Percentiles rank a stretch among this genome's conserved stretches.
phyloP scores from a whole-genome alignment of 2,113 vertebrate genomes.

The Trematocara macrostoma region DNA sequence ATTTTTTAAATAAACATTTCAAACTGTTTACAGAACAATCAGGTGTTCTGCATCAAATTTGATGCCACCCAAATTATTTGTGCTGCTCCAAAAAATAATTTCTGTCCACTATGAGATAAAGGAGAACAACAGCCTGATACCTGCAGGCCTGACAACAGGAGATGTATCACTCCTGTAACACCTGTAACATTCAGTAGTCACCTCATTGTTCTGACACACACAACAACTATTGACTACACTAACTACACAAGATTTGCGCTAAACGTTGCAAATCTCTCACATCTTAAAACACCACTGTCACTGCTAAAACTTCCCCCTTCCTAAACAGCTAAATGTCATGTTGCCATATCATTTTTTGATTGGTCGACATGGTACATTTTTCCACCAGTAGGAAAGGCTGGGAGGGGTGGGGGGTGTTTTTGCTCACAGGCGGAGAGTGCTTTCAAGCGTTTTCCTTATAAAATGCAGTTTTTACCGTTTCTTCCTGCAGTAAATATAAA shows the following conservation, averaged over 20 bases:
- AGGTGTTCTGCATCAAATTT: neutral
- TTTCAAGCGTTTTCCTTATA: neutral
- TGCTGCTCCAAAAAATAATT: neutral
- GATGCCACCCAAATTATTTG: neutral
- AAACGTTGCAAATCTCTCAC: neutral
- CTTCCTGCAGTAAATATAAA: accelerated
- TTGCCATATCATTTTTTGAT: neutral
- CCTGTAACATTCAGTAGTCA: neutral
- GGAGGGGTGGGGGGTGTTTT: neutral
- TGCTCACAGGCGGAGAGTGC: neutral
- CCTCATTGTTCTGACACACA: neutral
- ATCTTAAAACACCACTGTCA: neutral
- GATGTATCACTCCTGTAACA: neutral
- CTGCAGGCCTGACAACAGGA: neutral
- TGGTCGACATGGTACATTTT: neutral
- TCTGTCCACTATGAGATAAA: neutral
- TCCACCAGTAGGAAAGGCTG: neutral
- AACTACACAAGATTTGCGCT: neutral
- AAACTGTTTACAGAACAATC: neutral
- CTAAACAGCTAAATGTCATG: neutral
- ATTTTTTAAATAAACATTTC: neutral
- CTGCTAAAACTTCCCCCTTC: neutral
- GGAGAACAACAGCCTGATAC: neutral
- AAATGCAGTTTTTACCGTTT: accelerated
- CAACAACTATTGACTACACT: neutral